Base-by-base conservation (phyloP, 1,140 invertebrate genomes). In the Ephestia elutella region DNA sequence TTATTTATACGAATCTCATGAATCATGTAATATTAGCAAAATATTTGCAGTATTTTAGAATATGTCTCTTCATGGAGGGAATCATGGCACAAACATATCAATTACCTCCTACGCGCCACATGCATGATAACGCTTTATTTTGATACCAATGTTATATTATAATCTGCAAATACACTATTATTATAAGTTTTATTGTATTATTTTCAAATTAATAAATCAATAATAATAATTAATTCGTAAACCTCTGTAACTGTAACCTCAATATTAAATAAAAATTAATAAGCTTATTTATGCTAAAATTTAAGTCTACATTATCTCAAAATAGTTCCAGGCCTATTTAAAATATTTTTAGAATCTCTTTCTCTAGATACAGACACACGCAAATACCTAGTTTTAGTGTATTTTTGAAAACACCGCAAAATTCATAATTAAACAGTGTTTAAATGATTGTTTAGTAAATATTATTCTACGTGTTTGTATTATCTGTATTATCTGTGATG, bases 401-500 rank as follows among this genome's bases (percentile, higher is more conserved):
- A 32, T 7, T 15, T 44, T 44, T 44, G 2, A 5, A 44, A 44
- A 3, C 38, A 13, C 1, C 3, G 9, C 32, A 13, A 9, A 13
- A 17, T 44, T 44, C 15, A 1, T 15, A n/a, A 44, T 2, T 17
- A 65, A 67, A 51, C 53, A 28, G 56, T 58, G 38, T 44, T 44
- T 44, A 65, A 59, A 65, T 65, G 32, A 49, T 56, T 38, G 30
- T 69, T 75, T 76, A 78, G 73, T 75, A 68, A 72, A 75, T 72
- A 13, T 68, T 74, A 79, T 75, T 77, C 73, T 76, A 15, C 15
- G 76, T 80, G 78, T 82, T 72, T 82, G 38, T 44, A 78, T 80
- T 80, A 78, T n/a, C n/a, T n/a, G n/a, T n/a, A n/a, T 80, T 80
- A 80, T 80, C 80, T 80, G 80, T 82, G 80, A 82, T 82, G 79